Base-by-base conservation (phyloP, 2,888 invertebrate species). In the Phanerotoma sp. region DNA sequence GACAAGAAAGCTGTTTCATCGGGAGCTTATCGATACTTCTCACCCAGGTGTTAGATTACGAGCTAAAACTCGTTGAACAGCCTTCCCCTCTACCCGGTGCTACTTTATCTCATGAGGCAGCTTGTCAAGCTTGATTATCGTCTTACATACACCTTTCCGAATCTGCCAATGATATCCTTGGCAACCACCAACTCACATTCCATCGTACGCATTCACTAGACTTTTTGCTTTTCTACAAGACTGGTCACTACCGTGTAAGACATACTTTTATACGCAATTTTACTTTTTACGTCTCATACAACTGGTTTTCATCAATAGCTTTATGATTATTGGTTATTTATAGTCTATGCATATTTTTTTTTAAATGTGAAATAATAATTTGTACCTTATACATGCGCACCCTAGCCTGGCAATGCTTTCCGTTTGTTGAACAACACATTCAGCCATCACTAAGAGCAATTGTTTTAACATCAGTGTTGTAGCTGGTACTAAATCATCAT, bases 361-460 rank as follows among this genome's bases (percentile, higher is more conserved):
- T 3, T 35, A n/a, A 47, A 22, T 48, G n/a, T 30, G 4, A n/a
- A n/a, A 9, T n/a, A 25, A 25, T 28, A 10, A 15, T 33, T 18
- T n/a, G 15, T 49, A 84, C 84, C 84, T 82, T 59, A 96, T 87
- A 72, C 96, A 96, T 5, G 95, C 93, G 58, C 94, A 94, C 11
- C 96, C 96, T 13, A 96, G 83, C 63, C 96, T 82, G 0, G 96
- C 93, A 48, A 96, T 88, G 32, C 91, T 87, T 78, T 96, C 96
- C 64, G 89, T 89, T 0, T 94, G 89, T 72, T 94, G 93, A 1
- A 92, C 89, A 20, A 94, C 85, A 75, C 95, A 96, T 79, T 96
- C 96, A 20, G 91, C 90, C 69, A 95, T 82, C 56, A 96, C 89
- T 32, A 92, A 78, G 59, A 95, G 82, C 41, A 93, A 79, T 77